Conservation (phyloP, 35 echinoderm and acorn worm species). For the Diadema setosum region DNA sequence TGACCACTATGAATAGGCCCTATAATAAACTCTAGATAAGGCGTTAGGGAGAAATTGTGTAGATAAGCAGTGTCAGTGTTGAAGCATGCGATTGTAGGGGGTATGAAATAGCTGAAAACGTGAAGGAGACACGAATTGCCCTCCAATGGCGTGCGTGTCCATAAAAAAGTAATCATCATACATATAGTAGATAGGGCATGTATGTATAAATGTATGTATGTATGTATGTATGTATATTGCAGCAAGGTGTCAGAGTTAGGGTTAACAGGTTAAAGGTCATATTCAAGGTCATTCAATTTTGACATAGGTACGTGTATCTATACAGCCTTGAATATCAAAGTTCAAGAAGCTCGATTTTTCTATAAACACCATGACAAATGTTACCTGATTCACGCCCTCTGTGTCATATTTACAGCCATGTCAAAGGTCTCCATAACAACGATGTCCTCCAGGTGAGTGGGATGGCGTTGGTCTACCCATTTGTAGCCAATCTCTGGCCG, state of each 20-base stretch:
- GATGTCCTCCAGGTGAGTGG: not conserved
- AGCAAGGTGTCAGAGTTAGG: not conserved
- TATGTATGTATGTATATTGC: not conserved
- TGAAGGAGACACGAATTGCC: too few relatives aligned
- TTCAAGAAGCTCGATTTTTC: not conserved
- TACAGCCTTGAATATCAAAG: not conserved
- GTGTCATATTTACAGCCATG: slow-evolving; percentile 22
- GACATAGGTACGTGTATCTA: not conserved
- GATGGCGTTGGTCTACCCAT: not conserved
- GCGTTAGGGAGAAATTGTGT: too few relatives aligned
- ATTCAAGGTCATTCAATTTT: not conserved
- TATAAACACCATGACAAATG: not conserved
- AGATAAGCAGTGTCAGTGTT: too few relatives aligned
- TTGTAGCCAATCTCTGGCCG: slow-evolving; percentile 62
- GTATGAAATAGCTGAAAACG: too few relatives aligned
- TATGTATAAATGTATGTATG: too few relatives aligned
- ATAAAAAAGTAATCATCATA: too few relatives aligned
- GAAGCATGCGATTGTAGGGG: too few relatives aligned
- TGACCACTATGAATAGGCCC: too few relatives aligned
- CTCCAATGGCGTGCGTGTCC: too few relatives aligned
- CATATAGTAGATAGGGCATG: too few relatives aligned
- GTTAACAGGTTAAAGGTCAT: not conserved
- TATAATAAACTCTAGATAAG: too few relatives aligned
- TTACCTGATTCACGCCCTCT: not conserved
- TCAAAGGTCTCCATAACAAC: slow-evolving; percentile 76